These are phyloP conservation scores for Neopipo cinnamomea DNA, from an alignment of 2,113 vertebrate genomes.

Conservation along the genomic window DNA sequence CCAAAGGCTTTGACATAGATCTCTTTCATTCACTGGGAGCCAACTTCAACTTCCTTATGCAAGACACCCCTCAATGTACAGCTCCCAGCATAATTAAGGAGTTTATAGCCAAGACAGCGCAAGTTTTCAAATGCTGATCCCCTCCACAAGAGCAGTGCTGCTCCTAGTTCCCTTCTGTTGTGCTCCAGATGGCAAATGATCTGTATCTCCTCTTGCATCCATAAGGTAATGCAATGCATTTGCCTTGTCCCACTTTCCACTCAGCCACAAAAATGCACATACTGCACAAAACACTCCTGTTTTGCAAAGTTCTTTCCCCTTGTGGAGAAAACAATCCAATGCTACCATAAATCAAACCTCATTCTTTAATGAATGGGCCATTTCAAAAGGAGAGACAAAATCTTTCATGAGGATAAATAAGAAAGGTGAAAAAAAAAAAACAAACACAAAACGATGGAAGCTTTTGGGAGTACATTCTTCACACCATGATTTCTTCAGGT, in stretches of 20 bases:
- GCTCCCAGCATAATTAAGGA: not conserved
- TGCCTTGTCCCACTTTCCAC: not conserved
- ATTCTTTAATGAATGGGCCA: not conserved
- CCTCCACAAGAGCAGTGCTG: not conserved
- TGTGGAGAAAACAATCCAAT: not conserved
- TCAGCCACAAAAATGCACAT: not conserved
- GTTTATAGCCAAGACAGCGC: not conserved
- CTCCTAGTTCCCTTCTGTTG: not conserved
- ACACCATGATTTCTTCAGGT: not conserved
- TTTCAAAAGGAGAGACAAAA: not conserved
- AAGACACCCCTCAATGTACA: not conserved
- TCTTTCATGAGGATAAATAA: not conserved
- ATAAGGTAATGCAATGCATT: not conserved
- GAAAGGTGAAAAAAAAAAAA: not conserved
- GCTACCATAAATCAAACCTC: not conserved
- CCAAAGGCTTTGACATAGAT: not conserved
- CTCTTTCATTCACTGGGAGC: not conserved
- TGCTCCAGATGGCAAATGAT: not conserved
- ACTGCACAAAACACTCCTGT: fast-evolving
- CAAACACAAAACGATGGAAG: not conserved
- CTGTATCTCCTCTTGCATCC: not conserved
- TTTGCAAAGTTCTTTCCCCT: not conserved
- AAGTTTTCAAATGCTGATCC: not conserved
- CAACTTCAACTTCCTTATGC: not conserved
- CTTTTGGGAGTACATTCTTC: not conserved